A percentile compares a stretch with the other conserved stretches of the same genome.
Evolutionary conservation across 2,888 invertebrate genomes (phyloP).

Genomic region (Linyphia triangularis): DNA sequence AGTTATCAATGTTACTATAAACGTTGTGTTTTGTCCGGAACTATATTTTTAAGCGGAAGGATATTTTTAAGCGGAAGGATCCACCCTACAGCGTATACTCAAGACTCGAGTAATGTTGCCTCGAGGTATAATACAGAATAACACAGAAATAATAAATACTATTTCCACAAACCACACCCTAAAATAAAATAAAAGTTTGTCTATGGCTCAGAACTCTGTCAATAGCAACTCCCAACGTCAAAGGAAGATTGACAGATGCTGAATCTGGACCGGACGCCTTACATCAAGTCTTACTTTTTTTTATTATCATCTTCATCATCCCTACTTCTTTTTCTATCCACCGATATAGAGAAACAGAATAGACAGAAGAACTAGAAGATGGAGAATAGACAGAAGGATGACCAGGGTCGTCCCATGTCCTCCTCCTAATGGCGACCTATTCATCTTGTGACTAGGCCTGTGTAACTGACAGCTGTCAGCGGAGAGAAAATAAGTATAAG

Average conservation of each 20-base stretch:
- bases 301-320: conserved; percentile 7
- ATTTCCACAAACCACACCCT: too few relatives aligned
- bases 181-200: too few relatives aligned
- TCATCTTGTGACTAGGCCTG: conserved; percentile 53
- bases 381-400: conserved; percentile 5
- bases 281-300: conserved; percentile 18
- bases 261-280: conserved; percentile 60
- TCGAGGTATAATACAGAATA: too few relatives aligned
- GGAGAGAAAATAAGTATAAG: conserved; percentile 53
- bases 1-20: too few relatives aligned
- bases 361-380: conserved; percentile 15
- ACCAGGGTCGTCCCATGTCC: conserved; percentile 42
- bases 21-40: too few relatives aligned
- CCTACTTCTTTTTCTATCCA: conserved; percentile 26
- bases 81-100: too few relatives aligned
- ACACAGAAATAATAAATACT: too few relatives aligned
- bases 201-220: too few relatives aligned
- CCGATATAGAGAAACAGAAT: conserved; percentile 47
- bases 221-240: conserved; percentile 11
- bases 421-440: conserved; percentile 63
- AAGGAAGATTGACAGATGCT: conserved; percentile 63
- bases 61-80: too few relatives aligned
- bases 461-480: conserved; percentile 72
- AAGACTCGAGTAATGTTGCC: too few relatives aligned
- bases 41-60: too few relatives aligned